phyloP scores from a whole-genome alignment of 2,113 vertebrate species.

The Cebidichthys violaceus region DNA sequence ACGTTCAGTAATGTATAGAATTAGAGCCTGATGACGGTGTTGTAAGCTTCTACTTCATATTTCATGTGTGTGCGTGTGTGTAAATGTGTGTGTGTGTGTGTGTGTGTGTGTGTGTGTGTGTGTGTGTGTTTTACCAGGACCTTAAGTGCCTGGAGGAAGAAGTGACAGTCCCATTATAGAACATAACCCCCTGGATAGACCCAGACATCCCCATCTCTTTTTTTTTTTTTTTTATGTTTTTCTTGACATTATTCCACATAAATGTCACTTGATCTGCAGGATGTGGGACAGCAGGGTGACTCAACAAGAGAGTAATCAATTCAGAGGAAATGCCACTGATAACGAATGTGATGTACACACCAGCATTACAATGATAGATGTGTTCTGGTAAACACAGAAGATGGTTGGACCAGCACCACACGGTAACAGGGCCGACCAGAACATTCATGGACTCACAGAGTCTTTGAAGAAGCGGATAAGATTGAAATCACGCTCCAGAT shows the following conservation, averaged over 20 bases:
- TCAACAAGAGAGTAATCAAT: constrained; percentile 2
- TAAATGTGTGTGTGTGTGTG: too few species aligned
- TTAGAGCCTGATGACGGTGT: neutral
- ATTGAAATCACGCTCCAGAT: too few species aligned
- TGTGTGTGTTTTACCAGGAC: constrained; percentile 9
- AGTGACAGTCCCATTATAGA: constrained; percentile 27
- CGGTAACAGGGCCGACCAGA: too few species aligned
- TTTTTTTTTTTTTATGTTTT: neutral
- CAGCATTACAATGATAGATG: neutral
- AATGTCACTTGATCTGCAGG: constrained; percentile 42
- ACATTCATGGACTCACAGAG: too few species aligned
- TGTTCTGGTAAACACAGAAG: neutral
- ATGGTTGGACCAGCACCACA: neutral
- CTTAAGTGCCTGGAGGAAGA: constrained; percentile 28
- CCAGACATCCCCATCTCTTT: neutral
- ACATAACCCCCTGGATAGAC: neutral
- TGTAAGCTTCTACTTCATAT: neutral
- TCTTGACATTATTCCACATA: constrained; percentile 48
- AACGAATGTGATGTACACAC: neutral
- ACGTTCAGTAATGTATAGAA: neutral
- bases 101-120: neutral
- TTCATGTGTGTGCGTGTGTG: neutral
- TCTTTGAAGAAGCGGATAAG: too few species aligned
- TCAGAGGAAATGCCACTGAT: neutral
- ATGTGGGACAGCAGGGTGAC: neutral